Percentiles rank a stretch among this genome's conserved stretches.
phyloP scores from a whole-genome alignment of 2,888 invertebrate genomes.

The Nesidiocoris tenuis region DNA sequence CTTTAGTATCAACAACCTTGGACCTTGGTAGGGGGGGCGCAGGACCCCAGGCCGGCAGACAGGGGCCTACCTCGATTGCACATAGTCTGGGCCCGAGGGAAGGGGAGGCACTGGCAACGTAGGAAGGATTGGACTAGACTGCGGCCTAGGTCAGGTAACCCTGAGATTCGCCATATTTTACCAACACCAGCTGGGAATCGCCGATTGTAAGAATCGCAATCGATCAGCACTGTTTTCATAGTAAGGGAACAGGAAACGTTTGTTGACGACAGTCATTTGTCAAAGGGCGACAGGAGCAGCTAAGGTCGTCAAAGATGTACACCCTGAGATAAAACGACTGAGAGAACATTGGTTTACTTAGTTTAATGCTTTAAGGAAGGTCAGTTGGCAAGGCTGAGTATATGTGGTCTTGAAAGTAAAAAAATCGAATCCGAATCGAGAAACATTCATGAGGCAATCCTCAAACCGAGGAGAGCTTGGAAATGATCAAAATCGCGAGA shows the following conservation, averaged over 20 bases:
- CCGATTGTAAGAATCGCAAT: not conserved
- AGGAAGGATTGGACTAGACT: not conserved
- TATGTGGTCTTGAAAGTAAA: too few species aligned
- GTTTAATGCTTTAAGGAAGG: too few species aligned
- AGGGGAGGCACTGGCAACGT: not conserved
- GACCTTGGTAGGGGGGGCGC: not conserved
- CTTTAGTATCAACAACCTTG: not conserved
- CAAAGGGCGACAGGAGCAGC: not conserved
- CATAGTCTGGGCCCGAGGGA: not conserved
- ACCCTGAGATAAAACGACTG: not conserved
- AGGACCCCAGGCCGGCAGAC: not conserved
- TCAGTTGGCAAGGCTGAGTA: too few species aligned
- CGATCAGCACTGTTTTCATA: not conserved
- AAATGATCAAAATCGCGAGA: too few species aligned
- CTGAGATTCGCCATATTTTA: not conserved
- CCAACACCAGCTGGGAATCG: not conserved
- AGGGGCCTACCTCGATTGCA: not conserved
- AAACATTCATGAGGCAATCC: too few species aligned
- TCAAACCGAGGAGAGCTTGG: too few species aligned
- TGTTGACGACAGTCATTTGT: not conserved
- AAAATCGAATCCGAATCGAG: too few species aligned
- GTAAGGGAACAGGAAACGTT: not conserved
- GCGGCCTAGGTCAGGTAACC: not conserved
- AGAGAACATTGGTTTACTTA: too few species aligned
- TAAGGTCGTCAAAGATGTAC: not conserved